These are phyloP conservation scores for Cheilosia pagana DNA, from an alignment of 2,888 invertebrate species.

Conservation along the genomic window DNA sequence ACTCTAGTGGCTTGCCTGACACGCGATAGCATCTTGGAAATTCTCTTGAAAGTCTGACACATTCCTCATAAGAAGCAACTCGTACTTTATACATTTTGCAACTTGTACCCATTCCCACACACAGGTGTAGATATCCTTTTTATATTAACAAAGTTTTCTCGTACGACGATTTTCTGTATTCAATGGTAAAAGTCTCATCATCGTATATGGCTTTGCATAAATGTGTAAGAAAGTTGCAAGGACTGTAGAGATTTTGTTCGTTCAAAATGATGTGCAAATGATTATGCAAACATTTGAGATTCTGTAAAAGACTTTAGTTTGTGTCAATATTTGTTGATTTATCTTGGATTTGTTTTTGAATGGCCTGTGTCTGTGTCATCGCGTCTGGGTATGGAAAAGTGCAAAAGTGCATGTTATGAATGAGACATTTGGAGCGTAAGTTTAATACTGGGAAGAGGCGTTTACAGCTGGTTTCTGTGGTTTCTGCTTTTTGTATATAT, in stretches of 20 bases:
- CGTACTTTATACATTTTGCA: neutral
- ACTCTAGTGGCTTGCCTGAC: neutral
- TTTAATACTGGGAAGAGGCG: too few relatives aligned
- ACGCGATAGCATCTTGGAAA: neutral
- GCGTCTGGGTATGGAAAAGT: neutral
- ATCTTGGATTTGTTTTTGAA: neutral
- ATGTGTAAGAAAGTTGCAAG: neutral
- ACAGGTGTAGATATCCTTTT: neutral
- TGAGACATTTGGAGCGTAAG: too few relatives aligned
- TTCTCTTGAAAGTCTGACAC: neutral
- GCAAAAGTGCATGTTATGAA: too few relatives aligned
- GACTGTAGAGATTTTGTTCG: neutral
- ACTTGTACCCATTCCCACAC: neutral
- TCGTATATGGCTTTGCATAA: neutral
- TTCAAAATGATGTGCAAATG: conserved; percentile 1
- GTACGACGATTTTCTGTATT: neutral
- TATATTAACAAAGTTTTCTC: neutral
- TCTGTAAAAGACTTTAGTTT: neutral
- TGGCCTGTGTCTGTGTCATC: neutral
- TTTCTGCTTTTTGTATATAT: too few relatives aligned
- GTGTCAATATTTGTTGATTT: neutral
- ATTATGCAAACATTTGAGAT: neutral
- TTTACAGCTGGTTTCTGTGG: too few relatives aligned
- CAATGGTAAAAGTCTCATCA: neutral
- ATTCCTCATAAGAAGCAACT: neutral